A percentile compares a stretch with the other conserved stretches of the same genome.
phyloP scores from a whole-genome alignment of 2,888 invertebrate genomes.

The Maniola hyperantus region DNA sequence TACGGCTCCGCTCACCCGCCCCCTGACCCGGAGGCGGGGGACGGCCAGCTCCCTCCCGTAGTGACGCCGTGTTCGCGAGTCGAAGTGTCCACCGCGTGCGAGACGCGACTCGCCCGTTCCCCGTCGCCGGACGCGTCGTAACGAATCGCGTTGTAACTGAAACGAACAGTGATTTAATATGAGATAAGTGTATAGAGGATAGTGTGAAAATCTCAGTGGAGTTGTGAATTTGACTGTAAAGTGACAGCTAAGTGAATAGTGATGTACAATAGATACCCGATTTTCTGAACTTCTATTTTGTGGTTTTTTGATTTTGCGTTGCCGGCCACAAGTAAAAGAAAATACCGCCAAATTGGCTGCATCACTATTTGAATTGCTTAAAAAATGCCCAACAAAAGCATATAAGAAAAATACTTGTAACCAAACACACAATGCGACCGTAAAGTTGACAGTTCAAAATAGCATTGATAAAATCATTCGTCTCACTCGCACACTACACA shows the following conservation, averaged over 20 bases:
- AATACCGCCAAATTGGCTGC: no score
- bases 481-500: no score
- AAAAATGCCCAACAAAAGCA: no score
- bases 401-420: no score
- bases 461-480: no score
- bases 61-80: constrained; percentile 6
- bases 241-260: constrained; percentile 3
- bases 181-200: neutral
- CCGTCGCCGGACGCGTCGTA: constrained; percentile 40
- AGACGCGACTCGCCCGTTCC: constrained; percentile 28
- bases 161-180: neutral
- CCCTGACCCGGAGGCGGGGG: constrained; percentile 55
- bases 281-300: neutral
- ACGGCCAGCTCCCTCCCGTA: neutral
- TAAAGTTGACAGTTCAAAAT: no score
- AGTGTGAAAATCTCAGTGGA: constrained; percentile 14
- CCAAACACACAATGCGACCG: no score
- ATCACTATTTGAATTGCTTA: no score
- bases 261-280: neutral
- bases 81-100: constrained; percentile 34
- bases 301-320: no score
- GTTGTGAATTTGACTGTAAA: constrained; percentile 4
- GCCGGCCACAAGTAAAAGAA: no score
- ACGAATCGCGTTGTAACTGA: constrained; percentile 38
- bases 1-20: constrained; percentile 67